Evolutionary conservation across 2,113 vertebrate species (phyloP).

Genomic region (Neogale vison): DNA sequence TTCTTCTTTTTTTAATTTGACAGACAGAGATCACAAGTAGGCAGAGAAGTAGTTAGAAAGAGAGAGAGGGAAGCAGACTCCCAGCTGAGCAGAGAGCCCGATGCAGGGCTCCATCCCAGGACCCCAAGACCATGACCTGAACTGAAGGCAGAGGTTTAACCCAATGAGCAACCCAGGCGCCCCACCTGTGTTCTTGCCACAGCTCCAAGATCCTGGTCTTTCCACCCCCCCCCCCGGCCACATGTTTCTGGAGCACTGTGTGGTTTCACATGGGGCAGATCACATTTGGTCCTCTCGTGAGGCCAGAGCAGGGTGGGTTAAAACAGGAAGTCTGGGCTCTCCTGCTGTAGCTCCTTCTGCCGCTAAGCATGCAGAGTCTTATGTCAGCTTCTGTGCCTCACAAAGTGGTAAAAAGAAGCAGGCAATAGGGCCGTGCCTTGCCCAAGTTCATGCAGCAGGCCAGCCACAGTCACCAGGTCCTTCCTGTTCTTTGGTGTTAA

Average conservation of each 20-base stretch:
- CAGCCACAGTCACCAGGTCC: not conserved
- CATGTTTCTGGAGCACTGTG: rapidly evolving
- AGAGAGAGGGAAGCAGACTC: no score
- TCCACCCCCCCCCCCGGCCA: not conserved
- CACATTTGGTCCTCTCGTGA: not conserved
- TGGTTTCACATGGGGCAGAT: not conserved
- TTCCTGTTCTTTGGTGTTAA: not conserved
- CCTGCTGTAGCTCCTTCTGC: not conserved
- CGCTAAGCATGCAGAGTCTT: not conserved
- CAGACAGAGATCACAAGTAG: no score
- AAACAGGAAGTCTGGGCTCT: not conserved
- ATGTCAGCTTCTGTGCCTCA: not conserved
- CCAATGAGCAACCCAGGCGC: no score
- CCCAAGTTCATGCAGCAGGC: not conserved
- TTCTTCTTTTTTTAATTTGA: no score
- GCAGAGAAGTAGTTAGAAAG: no score
- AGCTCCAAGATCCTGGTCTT: not conserved
- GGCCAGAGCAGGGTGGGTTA: not conserved
- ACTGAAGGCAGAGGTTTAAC: no score
- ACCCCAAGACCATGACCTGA: no score
- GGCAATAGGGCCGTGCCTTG: not conserved
- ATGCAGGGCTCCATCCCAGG: no score
- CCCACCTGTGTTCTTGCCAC: not conserved
- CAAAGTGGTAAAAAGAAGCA: not conserved
- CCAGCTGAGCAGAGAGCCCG: no score